phyloP scores from a whole-genome alignment of 2,797 vertebrate species.

The Tolypeutes matacus region DNA sequence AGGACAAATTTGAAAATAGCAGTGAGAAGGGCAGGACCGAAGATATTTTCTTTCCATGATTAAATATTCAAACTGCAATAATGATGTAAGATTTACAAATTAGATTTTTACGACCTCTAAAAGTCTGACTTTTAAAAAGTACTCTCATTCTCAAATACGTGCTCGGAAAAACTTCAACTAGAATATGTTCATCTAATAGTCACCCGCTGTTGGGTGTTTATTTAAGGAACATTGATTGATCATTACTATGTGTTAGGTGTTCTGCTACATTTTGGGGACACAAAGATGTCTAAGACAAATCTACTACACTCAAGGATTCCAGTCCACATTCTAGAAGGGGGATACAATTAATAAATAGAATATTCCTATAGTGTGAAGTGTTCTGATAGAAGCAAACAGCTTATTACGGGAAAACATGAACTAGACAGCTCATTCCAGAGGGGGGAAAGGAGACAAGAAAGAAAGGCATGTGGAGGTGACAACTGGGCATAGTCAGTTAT shows the following conservation, averaged over 20 bases:
- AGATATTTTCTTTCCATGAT: conserved; percentile 5
- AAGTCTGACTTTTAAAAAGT: background rate
- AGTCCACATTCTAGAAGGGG: background rate
- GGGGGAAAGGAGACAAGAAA: background rate
- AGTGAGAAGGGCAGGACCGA: background rate
- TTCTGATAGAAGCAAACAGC: background rate
- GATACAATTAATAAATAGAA: background rate
- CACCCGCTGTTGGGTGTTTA: background rate
- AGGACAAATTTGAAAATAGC: conserved; percentile 79
- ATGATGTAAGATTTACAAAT: background rate
- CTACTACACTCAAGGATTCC: background rate
- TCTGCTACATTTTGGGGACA: background rate
- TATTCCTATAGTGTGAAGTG: background rate
- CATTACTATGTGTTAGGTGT: background rate
- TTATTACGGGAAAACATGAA: background rate
- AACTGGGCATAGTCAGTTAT: background rate
- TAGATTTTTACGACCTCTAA: background rate
- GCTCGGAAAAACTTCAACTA: background rate
- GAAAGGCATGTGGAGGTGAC: background rate
- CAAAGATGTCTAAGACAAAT: background rate
- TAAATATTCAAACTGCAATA: conserved; percentile 31
- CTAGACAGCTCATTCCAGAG: too few relatives aligned
- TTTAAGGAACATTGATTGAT: background rate
- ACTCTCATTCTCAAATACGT: background rate
- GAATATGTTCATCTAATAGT: background rate